These are phyloP conservation scores for Hyla sarda DNA, from an alignment of 2,113 vertebrate genomes.

Conservation along the genomic window DNA sequence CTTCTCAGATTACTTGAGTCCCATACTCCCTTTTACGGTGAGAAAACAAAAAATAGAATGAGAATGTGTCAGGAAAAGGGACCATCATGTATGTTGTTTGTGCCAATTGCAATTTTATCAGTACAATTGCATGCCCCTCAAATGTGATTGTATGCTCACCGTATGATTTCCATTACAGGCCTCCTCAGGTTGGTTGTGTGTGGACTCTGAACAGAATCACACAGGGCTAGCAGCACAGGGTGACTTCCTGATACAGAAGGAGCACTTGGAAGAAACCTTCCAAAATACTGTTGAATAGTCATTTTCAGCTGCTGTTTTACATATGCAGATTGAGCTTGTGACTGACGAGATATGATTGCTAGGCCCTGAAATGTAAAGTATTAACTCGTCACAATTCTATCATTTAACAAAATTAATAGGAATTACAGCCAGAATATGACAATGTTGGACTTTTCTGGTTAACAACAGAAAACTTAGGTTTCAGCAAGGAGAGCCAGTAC, in stretches of 20 bases:
- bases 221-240: conserved; percentile 84
- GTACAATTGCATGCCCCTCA: neutral
- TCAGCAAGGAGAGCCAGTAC: too few species aligned
- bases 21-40: too few species aligned
- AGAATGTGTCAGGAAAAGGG: neutral
- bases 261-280: conserved; percentile 87
- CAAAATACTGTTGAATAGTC: conserved; percentile 85
- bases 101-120: neutral
- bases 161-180: conserved; percentile 69
- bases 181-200: conserved; percentile 69
- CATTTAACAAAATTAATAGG: neutral
- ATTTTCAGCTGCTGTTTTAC: conserved; percentile 87
- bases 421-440: too few species aligned
- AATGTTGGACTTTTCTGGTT: too few species aligned
- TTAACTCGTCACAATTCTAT: neutral
- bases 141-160: conserved; percentile 62
- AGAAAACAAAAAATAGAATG: neutral
- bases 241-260: conserved; percentile 77
- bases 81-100: neutral
- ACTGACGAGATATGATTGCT: conserved; percentile 80
- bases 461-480: too few species aligned
- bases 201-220: conserved; percentile 70
- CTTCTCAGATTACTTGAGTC: neutral
- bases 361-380: conserved; percentile 78
- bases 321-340: conserved; percentile 82